Base-by-base conservation (phyloP, 2,113 vertebrate species). In the Saccopteryx leptura region DNA sequence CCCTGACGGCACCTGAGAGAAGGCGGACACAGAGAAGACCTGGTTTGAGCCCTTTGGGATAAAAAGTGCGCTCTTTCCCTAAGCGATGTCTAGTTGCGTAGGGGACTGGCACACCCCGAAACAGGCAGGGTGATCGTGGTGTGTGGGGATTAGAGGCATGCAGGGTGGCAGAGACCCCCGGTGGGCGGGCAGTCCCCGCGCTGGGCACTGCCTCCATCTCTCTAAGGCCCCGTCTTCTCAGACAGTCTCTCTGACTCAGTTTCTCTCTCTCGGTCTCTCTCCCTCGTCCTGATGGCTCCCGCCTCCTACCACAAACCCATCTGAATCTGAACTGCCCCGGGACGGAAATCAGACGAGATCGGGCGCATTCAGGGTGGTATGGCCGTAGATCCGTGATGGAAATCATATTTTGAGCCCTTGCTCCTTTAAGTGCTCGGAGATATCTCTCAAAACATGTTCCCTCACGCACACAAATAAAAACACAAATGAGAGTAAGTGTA, bases 171-270 rank as follows among this genome's bases (percentile, higher is more conserved):
- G 17, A 50, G 60, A 1, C 48, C 5, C 48, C 39, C 39, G 39
- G 39, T 19, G 17, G 3, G 48, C 31, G 0, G 28, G 33, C 24
- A 54, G 82, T 23, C 19, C 69, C 31, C 58, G 46, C 13, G 21
- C 54, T 19, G n/a, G 56, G 28, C 0, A 0, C 1, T 12, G 9
- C 15, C 7, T 6, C 2, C 2, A 6, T 48, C 9, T 68, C 50
- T 52, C 76, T 69, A 7, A 5, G 14, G 74, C 5, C 72, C 19
- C 63, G 23, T 79, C 63, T 21, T 39, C 72, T 39, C 58, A 7
- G 69, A 71, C 23, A 50, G 48, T 2, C 48, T 31, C 56, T 61
- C 5, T 8, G 31, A 11, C 28, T 81, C 31, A 12, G 19, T 65
- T 68, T 52, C 58, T 91, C 17, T 50, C 5, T 95, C 9, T 72